A percentile compares a stretch with the other conserved stretches of the same genome.
Conservation (phyloP, 2,113 vertebrate species). For the Conger conger region DNA sequence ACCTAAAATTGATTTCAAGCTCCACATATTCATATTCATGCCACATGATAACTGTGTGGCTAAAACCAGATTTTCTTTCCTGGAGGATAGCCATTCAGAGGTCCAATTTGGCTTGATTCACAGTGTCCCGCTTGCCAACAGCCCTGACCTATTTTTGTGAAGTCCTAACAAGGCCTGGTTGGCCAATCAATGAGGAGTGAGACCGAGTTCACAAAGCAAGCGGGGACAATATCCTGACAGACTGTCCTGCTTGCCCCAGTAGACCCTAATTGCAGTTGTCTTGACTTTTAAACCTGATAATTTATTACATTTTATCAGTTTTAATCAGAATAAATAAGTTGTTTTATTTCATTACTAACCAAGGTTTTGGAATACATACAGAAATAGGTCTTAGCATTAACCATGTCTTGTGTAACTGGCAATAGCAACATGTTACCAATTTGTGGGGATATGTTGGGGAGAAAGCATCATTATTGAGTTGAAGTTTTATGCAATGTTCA, state of each 20-base stretch:
- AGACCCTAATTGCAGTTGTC: background rate
- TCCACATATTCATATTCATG: background rate
- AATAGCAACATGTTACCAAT: background rate
- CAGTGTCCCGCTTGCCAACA: conserved; percentile 22
- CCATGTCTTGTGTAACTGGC: background rate
- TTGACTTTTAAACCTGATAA: background rate
- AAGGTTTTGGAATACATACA: background rate
- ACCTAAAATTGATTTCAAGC: background rate
- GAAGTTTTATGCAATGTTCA: background rate
- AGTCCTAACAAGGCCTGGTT: conserved; percentile 13
- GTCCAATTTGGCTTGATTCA: conserved; percentile 15
- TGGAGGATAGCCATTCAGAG: conserved; percentile 10
- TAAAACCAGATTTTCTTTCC: conserved; percentile 14
- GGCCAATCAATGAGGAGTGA: background rate
- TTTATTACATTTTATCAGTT: background rate
- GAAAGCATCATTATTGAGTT: background rate
- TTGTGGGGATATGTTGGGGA: background rate
- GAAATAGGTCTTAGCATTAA: too few species aligned
- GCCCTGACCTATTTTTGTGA: conserved; percentile 30
- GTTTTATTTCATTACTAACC: background rate
- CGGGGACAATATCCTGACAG: conserved; percentile 24
- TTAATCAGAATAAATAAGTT: background rate
- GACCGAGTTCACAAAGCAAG: background rate
- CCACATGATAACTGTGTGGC: background rate
- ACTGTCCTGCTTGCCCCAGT: conserved; percentile 25